Conservation (phyloP, 1,140 invertebrate species). For the Drosophila miranda region DNA sequence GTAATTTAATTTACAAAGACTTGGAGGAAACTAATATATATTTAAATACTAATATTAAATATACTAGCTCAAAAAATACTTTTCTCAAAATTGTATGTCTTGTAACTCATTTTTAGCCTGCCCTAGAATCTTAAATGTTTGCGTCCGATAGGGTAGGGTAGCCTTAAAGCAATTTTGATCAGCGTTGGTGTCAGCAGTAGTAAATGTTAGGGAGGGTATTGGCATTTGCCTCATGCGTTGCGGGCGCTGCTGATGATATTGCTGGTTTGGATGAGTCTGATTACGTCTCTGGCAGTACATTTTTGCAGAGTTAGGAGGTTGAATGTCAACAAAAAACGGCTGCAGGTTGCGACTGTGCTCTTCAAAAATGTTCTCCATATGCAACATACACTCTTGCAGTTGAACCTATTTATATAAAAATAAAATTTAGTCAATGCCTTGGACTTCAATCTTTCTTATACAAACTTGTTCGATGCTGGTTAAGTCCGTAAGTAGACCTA, state of each 20-base stretch:
- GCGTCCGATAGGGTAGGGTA: slow-evolving; percentile 55
- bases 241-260: slow-evolving; percentile 27
- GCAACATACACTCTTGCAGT: slow-evolving; percentile 85
- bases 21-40: slow-evolving; percentile 18
- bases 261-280: slow-evolving; percentile 25
- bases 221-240: slow-evolving; percentile 12
- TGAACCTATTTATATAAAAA: slow-evolving; percentile 84
- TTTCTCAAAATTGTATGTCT: slow-evolving; percentile 84
- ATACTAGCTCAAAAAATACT: background rate
- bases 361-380: slow-evolving; percentile 87
- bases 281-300: slow-evolving; percentile 40
- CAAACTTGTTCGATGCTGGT: slow-evolving; percentile 76
- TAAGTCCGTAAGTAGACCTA: slow-evolving; percentile 69
- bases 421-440: background rate
- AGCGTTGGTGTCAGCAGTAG: background rate
- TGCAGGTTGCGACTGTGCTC: too few relatives aligned
- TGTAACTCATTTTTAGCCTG: slow-evolving; percentile 87
- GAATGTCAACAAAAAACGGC: too few relatives aligned
- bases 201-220: background rate
- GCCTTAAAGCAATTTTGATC: slow-evolving; percentile 23
- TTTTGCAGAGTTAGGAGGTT: slow-evolving; percentile 35
- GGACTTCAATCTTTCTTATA: background rate
- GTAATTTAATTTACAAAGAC: background rate
- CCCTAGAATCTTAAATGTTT: slow-evolving; percentile 84
- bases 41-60: slow-evolving; percentile 2